phyloP scores from a whole-genome alignment of 2,888 invertebrate genomes.

The Drosophila planitibia region DNA sequence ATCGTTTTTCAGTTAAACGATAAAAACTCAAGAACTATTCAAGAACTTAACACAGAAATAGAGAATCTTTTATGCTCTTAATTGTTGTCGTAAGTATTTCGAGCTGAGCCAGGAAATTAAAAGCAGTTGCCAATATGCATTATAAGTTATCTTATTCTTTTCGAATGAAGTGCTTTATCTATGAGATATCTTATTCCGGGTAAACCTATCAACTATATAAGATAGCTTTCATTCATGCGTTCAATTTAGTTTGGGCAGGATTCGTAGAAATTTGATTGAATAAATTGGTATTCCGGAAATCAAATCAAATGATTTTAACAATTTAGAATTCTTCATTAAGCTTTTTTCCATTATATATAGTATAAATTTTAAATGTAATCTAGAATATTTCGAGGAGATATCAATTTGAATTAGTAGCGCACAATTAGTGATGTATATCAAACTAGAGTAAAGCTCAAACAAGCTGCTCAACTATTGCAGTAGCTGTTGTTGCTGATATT shows the following conservation, averaged over 20 bases:
- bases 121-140: neutral
- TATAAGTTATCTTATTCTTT: neutral
- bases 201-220: neutral
- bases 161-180: neutral
- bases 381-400: neutral
- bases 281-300: neutral
- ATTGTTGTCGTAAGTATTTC: neutral
- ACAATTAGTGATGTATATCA: neutral
- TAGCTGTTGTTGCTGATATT: conserved; percentile 3
- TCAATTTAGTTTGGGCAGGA: neutral
- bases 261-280: neutral
- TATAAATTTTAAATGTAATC: neutral
- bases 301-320: neutral
- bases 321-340: neutral
- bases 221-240: neutral
- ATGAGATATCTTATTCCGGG: neutral
- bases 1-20: neutral
- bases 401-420: neutral
- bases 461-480: conserved; percentile 1
- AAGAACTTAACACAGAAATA: neutral
- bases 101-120: neutral
- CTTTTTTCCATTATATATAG: neutral
- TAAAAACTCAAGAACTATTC: neutral
- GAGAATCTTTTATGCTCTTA: neutral
- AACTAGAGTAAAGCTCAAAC: neutral